A percentile compares a stretch with the other conserved stretches of the same genome.
Evolutionary conservation across 2,888 invertebrate genomes (phyloP).

Genomic region (Lysandra coridon): DNA sequence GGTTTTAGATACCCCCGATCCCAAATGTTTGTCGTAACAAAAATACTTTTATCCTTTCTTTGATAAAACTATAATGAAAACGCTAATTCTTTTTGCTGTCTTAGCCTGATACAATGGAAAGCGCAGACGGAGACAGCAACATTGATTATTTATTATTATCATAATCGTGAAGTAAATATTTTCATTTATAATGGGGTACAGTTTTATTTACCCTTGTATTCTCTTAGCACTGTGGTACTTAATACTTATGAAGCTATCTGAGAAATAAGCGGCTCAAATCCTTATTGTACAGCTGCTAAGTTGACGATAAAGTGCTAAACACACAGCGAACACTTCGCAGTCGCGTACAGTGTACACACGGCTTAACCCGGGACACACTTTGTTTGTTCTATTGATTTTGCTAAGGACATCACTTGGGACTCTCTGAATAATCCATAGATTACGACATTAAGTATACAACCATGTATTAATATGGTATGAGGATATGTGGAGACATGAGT

Average conservation of each 20-base stretch:
- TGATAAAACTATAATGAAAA: not conserved
- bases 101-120: not conserved
- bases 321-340: constrained; percentile 8
- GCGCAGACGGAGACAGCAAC: not conserved
- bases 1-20: no score
- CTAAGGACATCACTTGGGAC: constrained; percentile 8
- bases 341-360: constrained; percentile 20
- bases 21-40: no score
- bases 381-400: constrained; percentile 29
- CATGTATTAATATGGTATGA: not conserved
- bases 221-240: not conserved
- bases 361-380: not conserved
- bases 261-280: not conserved
- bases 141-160: not conserved
- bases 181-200: not conserved
- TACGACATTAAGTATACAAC: not conserved
- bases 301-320: constrained; percentile 19
- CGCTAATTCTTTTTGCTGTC: not conserved
- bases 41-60: no score
- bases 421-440: constrained; percentile 15
- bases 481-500: not conserved
- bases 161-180: not conserved
- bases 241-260: not conserved
- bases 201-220: not conserved
- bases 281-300: not conserved